Evolutionary conservation across 1,140 invertebrate genomes (phyloP).

Genomic region (Drosophila melanica): DNA sequence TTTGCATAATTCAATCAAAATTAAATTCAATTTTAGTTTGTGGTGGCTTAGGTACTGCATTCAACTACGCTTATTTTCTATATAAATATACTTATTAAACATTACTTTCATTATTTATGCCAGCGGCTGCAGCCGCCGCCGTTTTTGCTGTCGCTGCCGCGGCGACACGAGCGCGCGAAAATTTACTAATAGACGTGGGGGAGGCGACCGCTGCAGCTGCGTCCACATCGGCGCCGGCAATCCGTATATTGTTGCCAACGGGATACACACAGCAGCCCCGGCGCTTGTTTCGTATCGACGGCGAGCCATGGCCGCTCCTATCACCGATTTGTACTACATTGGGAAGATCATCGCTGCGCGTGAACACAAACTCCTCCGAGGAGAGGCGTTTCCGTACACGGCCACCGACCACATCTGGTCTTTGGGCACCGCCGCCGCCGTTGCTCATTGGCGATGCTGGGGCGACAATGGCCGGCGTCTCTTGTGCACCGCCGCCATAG

Average conservation of each 20-base stretch:
- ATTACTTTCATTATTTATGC: conserved; percentile 74
- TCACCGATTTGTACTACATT: conserved; percentile 75
- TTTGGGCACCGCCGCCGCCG: too few relatives aligned
- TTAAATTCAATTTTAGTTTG: conserved; percentile 30
- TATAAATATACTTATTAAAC: conserved; percentile 53
- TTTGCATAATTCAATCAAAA: conserved; percentile 5
- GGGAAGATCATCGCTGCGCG: conserved; percentile 71
- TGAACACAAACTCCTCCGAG: conserved; percentile 78
- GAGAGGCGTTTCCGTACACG: conserved; percentile 74
- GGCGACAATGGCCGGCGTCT: conserved; percentile 59
- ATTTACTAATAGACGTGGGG: conserved; percentile 75
- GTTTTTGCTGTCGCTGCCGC: conserved; percentile 29
- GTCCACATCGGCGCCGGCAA: conserved; percentile 43
- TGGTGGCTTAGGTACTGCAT: conserved; percentile 70
- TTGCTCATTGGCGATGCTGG: conserved; percentile 66
- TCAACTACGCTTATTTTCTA: conserved; percentile 62
- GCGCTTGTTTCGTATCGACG: conserved; percentile 49
- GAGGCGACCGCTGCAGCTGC: conserved; percentile 47
- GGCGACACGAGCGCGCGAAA: conserved; percentile 61
- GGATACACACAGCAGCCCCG: conserved; percentile 73
- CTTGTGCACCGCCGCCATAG: conserved; percentile 20
- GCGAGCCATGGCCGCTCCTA: conserved; percentile 41
- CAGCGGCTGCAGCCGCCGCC: conserved; percentile 27
- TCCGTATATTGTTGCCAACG: conserved; percentile 56
- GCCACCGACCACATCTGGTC: conserved; percentile 65